Conservation (phyloP, 2,113 vertebrate genomes). For the Chroicocephalus ridibundus region DNA sequence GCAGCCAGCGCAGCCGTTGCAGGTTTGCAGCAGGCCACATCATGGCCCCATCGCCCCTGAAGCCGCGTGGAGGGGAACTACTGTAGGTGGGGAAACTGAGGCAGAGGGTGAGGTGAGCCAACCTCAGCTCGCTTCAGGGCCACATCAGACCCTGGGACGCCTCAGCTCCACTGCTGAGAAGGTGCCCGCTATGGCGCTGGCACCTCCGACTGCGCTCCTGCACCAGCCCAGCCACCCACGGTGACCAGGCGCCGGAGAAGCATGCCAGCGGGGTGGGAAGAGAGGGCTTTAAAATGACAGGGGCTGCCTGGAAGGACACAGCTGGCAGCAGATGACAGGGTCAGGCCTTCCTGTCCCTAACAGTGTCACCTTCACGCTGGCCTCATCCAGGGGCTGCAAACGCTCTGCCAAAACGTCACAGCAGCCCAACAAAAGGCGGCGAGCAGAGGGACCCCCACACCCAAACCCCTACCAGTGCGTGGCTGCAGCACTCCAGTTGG, state of each 20-base stretch:
- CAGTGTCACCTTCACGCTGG: background rate
- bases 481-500: background rate
- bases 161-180: background rate
- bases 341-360: background rate
- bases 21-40: rapidly evolving
- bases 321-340: background rate
- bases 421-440: background rate
- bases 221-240: too few species aligned
- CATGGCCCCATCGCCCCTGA: rapidly evolving
- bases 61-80: rapidly evolving
- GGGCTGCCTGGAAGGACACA: background rate
- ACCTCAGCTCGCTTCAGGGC: background rate
- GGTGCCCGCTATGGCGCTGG: rapidly evolving
- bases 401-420: background rate
- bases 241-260: too few species aligned
- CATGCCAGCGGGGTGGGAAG: background rate
- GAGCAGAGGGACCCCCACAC: background rate
- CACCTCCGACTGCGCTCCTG: background rate
- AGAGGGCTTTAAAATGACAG: background rate
- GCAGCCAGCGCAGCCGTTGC: background rate
- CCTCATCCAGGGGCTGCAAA: background rate
- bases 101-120: background rate
- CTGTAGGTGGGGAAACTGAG: background rate
- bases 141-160: background rate
- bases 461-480: rapidly evolving